Conservation (phyloP, 2,797 vertebrate species). For the Leptodactylus fallax region DNA sequence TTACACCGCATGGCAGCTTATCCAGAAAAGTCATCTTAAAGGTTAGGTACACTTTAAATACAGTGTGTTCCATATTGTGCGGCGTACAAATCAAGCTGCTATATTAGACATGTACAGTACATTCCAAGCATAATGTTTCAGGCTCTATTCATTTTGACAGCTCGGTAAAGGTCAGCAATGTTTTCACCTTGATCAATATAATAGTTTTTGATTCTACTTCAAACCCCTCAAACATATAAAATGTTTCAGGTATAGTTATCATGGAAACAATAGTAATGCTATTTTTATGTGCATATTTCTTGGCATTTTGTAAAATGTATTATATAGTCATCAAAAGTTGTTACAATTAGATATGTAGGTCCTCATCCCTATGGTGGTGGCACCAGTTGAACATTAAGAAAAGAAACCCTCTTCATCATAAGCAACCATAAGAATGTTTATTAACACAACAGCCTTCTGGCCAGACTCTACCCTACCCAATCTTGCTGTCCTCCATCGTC, state of each 20-base stretch:
- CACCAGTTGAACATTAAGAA: no score
- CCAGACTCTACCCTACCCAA: no score
- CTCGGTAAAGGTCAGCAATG: conserved; percentile 9
- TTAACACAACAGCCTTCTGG: no score
- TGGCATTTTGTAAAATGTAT: background rate
- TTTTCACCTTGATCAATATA: background rate
- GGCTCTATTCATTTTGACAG: conserved; percentile 1
- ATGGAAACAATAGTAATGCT: background rate
- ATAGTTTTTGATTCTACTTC: background rate
- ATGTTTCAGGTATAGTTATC: background rate
- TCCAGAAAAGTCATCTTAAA: no score
- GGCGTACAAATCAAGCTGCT: background rate
- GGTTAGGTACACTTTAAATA: background rate
- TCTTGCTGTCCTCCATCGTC: no score
- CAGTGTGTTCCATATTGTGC: background rate
- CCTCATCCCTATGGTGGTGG: background rate
- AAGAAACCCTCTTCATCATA: no score
- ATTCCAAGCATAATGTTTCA: background rate
- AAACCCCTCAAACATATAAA: background rate
- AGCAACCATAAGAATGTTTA: no score
- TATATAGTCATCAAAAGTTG: background rate
- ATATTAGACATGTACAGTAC: background rate
- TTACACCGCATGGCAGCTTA: no score
- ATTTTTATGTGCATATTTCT: background rate
- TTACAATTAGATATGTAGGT: background rate